These are phyloP conservation scores for Philhelius pedissequus DNA, from an alignment of 2,888 invertebrate species.

Conservation along the genomic window DNA sequence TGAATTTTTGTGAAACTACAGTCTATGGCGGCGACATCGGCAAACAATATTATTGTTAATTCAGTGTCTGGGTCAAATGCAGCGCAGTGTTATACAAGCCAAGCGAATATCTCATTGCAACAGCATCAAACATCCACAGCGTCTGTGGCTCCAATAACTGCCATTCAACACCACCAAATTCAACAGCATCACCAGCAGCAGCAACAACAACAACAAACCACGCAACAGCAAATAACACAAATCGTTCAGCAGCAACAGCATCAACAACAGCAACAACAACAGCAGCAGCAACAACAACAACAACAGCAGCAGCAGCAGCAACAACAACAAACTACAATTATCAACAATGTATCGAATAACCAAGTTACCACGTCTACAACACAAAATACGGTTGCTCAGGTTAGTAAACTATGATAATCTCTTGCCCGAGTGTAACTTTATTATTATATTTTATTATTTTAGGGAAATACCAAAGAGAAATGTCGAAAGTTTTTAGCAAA, in stretches of 20 bases:
- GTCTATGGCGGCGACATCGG: constrained; percentile 74
- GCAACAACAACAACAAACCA: constrained; percentile 69
- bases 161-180: constrained; percentile 71
- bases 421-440: neutral
- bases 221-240: constrained; percentile 77
- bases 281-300: constrained; percentile 60
- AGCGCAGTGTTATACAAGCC: constrained; percentile 73
- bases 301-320: constrained; percentile 59
- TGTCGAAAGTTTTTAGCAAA: constrained; percentile 98
- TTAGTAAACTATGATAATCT: constrained; percentile 24
- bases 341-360: constrained; percentile 66
- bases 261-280: constrained; percentile 69
- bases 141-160: constrained; percentile 71
- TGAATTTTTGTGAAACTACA: constrained; percentile 36
- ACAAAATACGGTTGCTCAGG: constrained; percentile 75
- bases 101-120: constrained; percentile 72
- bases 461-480: constrained; percentile 94
- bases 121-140: constrained; percentile 72
- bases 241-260: constrained; percentile 72
- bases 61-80: constrained; percentile 77
- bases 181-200: constrained; percentile 69
- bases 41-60: constrained; percentile 78
- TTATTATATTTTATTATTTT: constrained; percentile 6
- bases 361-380: constrained; percentile 71
- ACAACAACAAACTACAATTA: constrained; percentile 69